Percentiles rank a stretch among this genome's conserved stretches.
Evolutionary conservation across 1,140 invertebrate species (phyloP).

Genomic region (Drosophila grimshawi): DNA sequence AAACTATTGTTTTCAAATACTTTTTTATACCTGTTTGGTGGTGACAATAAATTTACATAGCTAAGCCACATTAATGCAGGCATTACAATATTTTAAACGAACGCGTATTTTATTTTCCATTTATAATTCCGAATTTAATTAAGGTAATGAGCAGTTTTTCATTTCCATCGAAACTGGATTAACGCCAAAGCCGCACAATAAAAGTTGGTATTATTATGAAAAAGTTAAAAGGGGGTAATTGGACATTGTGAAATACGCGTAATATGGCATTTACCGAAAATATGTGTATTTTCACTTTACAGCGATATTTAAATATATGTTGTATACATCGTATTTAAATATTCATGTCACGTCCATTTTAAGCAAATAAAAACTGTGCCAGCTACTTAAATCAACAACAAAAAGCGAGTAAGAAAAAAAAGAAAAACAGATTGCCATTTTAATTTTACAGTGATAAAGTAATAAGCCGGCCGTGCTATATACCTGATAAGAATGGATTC

Average conservation of each 20-base stretch:
- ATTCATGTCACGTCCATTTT: constrained; percentile 11
- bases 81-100: constrained; percentile 68
- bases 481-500: constrained; percentile 73
- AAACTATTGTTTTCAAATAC: not conserved
- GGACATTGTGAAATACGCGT: not conserved
- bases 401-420: not conserved
- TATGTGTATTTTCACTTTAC: not conserved
- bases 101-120: constrained; percentile 71
- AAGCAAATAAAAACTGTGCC: constrained; percentile 1
- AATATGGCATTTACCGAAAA: not conserved
- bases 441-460: constrained; percentile 72
- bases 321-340: not conserved
- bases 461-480: constrained; percentile 62
- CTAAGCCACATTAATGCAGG: constrained; percentile 66
- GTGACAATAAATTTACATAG: constrained; percentile 66
- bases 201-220: constrained; percentile 46
- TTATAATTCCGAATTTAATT: constrained; percentile 81
- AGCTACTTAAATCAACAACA: constrained; percentile 7
- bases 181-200: constrained; percentile 48
- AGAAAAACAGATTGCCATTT: constrained; percentile 44
- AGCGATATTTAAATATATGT: not conserved
- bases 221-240: not conserved
- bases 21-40: constrained; percentile 9
- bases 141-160: constrained; percentile 52
- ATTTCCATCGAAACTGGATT: constrained; percentile 58